These are phyloP conservation scores for Gadus macrocephalus DNA, from an alignment of 2,113 vertebrate genomes.

Conservation along the genomic window DNA sequence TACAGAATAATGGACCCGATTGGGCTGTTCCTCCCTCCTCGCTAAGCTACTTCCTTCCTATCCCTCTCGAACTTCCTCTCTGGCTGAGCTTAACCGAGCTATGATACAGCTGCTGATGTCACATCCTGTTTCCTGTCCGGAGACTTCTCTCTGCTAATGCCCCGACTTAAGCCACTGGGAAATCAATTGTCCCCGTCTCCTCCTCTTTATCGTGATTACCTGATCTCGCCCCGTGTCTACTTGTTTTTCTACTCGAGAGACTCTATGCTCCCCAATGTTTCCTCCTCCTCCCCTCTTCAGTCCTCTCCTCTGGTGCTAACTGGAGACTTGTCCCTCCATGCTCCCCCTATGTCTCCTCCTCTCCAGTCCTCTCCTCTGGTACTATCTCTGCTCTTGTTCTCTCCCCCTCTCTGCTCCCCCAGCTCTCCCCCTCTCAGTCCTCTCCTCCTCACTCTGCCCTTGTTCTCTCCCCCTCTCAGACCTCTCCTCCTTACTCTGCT, in stretches of 20 bases:
- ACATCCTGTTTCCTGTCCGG: slow-evolving; percentile 59
- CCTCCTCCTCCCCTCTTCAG: slow-evolving; percentile 3
- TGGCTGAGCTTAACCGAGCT: slow-evolving; percentile 19
- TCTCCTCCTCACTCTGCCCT: no score
- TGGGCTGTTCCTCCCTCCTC: slow-evolving; percentile 28
- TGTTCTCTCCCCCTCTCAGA: no score
- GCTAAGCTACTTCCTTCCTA: slow-evolving; percentile 58
- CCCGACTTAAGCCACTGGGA: slow-evolving; percentile 5
- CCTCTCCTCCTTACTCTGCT: slow-evolving; percentile 69
- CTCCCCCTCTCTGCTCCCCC: slow-evolving; percentile 62
- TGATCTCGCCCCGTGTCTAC: neutral
- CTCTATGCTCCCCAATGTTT: slow-evolving; percentile 24
- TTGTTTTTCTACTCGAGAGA: slow-evolving; percentile 1
- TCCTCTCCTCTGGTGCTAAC: slow-evolving; percentile 44
- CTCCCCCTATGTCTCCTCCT: no score
- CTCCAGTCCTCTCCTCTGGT: no score
- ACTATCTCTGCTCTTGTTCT: neutral
- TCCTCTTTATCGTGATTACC: neutral
- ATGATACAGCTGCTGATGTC: slow-evolving; percentile 37
- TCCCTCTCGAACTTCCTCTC: slow-evolving; percentile 1
- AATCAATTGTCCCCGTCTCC: neutral
- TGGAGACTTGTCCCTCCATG: neutral
- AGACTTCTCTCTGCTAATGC: neutral
- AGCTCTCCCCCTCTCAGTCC: slow-evolving; percentile 49
- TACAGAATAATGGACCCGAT: slow-evolving; percentile 56